Conservation (phyloP, 2,888 invertebrate species). For the Hirtodrosophila duncani region DNA sequence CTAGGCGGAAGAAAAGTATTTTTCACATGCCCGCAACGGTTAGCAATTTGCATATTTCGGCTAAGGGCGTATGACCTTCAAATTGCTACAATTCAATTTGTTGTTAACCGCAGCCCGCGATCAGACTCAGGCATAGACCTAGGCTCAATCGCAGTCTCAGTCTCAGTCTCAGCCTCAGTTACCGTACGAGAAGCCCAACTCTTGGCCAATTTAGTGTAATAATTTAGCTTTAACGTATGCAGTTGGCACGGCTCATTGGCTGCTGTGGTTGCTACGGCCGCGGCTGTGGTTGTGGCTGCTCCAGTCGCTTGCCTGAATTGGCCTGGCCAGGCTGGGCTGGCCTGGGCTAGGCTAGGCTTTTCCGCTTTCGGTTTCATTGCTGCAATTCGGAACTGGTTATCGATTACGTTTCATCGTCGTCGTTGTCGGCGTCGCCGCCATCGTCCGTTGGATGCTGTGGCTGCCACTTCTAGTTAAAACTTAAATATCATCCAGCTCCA, state of each 20-base stretch:
- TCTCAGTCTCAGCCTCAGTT: constrained; percentile 21
- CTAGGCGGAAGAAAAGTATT: constrained; percentile 55
- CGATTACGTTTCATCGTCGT: constrained; percentile 63
- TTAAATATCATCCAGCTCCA: constrained; percentile 58
- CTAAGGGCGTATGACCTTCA: constrained; percentile 62
- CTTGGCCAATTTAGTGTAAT: constrained; percentile 66
- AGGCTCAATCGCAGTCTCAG: constrained; percentile 3
- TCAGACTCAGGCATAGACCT: background rate
- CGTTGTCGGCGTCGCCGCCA: constrained; percentile 12
- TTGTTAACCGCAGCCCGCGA: too few relatives aligned
- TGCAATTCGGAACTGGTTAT: constrained; percentile 73
- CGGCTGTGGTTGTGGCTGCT: constrained; percentile 11
- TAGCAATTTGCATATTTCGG: constrained; percentile 60
- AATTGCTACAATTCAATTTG: constrained; percentile 64
- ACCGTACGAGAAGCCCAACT: constrained; percentile 29
- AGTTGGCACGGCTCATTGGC: constrained; percentile 61
- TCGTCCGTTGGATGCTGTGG: constrained; percentile 7
- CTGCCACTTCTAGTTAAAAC: constrained; percentile 59
- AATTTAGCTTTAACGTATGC: constrained; percentile 59
- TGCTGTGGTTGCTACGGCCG: constrained; percentile 1
- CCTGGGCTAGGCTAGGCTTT: constrained; percentile 55
- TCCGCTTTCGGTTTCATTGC: constrained; percentile 74
- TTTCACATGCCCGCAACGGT: constrained; percentile 44
- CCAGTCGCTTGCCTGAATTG: constrained; percentile 34
- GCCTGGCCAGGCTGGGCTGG: constrained; percentile 17